Conservation (phyloP, 2,113 vertebrate genomes). For the Centropus bengalensis region DNA sequence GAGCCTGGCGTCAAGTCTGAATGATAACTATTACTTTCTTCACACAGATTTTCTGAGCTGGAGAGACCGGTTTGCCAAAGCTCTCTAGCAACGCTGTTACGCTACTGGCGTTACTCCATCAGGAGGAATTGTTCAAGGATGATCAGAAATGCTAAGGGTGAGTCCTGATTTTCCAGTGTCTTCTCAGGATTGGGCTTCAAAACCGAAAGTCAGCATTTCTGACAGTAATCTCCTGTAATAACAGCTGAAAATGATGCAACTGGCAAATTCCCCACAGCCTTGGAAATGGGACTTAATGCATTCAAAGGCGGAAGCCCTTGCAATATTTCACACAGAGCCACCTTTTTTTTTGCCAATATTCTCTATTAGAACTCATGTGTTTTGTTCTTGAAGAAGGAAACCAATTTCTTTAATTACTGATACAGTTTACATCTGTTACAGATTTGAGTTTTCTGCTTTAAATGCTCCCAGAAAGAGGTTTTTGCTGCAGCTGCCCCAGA, state of each 20-base stretch:
- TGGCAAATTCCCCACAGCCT: neutral
- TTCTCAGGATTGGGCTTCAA: neutral
- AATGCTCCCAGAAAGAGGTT: neutral
- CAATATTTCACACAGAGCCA: neutral
- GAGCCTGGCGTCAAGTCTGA: conserved; percentile 58
- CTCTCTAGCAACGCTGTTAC: conserved; percentile 42
- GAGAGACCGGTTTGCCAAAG: conserved; percentile 70
- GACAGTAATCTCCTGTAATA: conserved; percentile 22
- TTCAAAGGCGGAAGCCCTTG: neutral
- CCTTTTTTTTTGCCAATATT: neutral
- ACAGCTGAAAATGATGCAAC: neutral
- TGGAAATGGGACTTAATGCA: neutral
- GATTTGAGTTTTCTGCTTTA: neutral
- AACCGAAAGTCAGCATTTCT: conserved; percentile 29
- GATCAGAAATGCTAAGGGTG: neutral
- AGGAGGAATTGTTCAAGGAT: conserved; percentile 28
- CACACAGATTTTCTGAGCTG: conserved; percentile 50
- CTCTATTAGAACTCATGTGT: neutral
- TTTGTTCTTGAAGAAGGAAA: neutral
- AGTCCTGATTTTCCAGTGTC: neutral
- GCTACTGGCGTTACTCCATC: conserved; percentile 2
- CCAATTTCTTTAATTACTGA: neutral
- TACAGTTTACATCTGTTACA: neutral
- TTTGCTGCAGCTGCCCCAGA: neutral
- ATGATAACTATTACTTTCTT: conserved; percentile 61